These are phyloP conservation scores for Schizaphis graminum DNA, from an alignment of 2,888 invertebrate genomes.

Conservation along the genomic window DNA sequence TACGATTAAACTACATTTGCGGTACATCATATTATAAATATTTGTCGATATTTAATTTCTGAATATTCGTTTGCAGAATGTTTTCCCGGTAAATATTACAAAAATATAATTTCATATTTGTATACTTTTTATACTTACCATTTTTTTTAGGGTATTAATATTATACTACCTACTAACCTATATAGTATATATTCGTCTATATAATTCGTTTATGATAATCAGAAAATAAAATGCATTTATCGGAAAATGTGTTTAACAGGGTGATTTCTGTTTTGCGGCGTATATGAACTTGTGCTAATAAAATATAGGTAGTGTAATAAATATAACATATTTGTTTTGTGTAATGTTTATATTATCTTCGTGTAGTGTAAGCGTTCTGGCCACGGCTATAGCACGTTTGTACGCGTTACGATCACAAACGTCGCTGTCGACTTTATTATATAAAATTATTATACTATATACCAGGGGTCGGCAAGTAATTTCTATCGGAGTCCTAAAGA, in stretches of 20 bases:
- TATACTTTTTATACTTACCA: not conserved
- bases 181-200: not conserved
- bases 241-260: not conserved
- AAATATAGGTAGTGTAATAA: not conserved
- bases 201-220: not conserved
- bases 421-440: not conserved
- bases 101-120: not conserved
- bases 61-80: not conserved
- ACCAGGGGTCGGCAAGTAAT: too few species aligned
- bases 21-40: too few species aligned
- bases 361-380: not conserved
- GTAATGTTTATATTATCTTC: not conserved
- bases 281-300: not conserved
- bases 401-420: not conserved
- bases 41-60: too few species aligned
- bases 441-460: not conserved
- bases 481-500: too few species aligned
- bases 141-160: not conserved
- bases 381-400: not conserved
- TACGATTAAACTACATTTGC: too few species aligned
- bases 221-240: not conserved
- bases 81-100: too few species aligned
- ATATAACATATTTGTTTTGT: not conserved
- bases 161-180: not conserved
- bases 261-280: not conserved